phyloP scores from a whole-genome alignment of 1,140 invertebrate genomes.

The Drosophila nigrodunni region DNA sequence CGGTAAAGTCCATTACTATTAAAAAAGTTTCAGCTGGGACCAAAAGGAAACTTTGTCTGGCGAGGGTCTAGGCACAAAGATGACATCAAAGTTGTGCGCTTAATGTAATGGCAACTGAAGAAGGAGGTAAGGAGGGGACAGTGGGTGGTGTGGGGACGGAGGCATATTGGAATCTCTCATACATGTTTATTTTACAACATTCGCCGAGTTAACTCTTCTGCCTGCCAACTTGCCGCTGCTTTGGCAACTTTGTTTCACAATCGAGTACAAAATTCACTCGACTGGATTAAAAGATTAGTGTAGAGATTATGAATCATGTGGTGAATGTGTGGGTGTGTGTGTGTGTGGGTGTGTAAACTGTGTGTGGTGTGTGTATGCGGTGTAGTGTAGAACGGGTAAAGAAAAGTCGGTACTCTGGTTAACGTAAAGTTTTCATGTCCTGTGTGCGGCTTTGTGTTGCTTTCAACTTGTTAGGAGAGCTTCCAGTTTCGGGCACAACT shows the following conservation, averaged over 20 bases:
- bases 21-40: slow-evolving; percentile 70
- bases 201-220: slow-evolving; percentile 29
- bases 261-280: slow-evolving; percentile 83
- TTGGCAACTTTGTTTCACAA: slow-evolving; percentile 79
- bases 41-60: slow-evolving; percentile 63
- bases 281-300: slow-evolving; percentile 84
- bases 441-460: slow-evolving; percentile 42
- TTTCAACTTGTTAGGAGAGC: slow-evolving; percentile 12
- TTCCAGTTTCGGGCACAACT: slow-evolving; percentile 1
- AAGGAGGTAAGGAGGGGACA: neutral
- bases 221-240: slow-evolving; percentile 23
- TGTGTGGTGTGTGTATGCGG: neutral
- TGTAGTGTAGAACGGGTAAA: neutral
- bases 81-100: slow-evolving; percentile 78
- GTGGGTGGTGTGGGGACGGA: neutral
- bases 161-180: slow-evolving; percentile 42
- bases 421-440: slow-evolving; percentile 46
- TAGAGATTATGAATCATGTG: slow-evolving; percentile 74
- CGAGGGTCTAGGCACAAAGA: slow-evolving; percentile 72
- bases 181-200: slow-evolving; percentile 61
- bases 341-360: neutral
- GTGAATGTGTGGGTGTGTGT: neutral
- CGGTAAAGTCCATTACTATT: slow-evolving; percentile 77
- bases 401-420: slow-evolving; percentile 24
- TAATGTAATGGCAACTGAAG: slow-evolving; percentile 59